Evolutionary conservation across 2,797 vertebrate species (phyloP).

Genomic region (Sebastes matsubarae): DNA sequence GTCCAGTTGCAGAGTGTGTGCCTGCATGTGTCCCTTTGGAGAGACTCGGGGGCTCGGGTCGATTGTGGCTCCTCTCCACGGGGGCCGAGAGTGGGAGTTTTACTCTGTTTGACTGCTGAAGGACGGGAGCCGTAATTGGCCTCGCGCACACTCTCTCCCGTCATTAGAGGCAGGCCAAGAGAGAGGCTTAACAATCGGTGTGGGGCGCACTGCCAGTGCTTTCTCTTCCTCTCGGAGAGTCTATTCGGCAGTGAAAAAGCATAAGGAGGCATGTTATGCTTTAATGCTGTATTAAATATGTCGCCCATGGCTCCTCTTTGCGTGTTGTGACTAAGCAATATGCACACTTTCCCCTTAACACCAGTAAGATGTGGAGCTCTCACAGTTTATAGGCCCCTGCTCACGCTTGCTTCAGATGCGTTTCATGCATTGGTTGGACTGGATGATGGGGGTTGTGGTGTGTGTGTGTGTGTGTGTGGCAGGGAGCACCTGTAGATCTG

Average conservation of each 20-base stretch:
- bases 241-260: slow-evolving; percentile 56
- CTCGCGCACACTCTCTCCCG: slow-evolving; percentile 58
- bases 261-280: slow-evolving; percentile 60
- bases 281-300: slow-evolving; percentile 61
- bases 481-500: background rate
- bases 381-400: background rate
- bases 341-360: background rate
- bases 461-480: background rate
- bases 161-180: slow-evolving; percentile 76
- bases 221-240: slow-evolving; percentile 47
- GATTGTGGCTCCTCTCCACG: slow-evolving; percentile 66
- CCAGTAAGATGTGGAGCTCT: background rate
- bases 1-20: slow-evolving; percentile 47
- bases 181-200: slow-evolving; percentile 69
- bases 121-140: slow-evolving; percentile 76
- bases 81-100: slow-evolving; percentile 68
- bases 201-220: slow-evolving; percentile 50
- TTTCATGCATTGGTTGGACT: background rate
- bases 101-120: slow-evolving; percentile 72
- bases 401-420: background rate
- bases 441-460: background rate
- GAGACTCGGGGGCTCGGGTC: slow-evolving; percentile 63
- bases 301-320: slow-evolving; percentile 61
- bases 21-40: slow-evolving; percentile 58
- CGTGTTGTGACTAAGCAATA: background rate